phyloP scores from a whole-genome alignment of 2,797 vertebrate species.

The Manis pentadactyla region DNA sequence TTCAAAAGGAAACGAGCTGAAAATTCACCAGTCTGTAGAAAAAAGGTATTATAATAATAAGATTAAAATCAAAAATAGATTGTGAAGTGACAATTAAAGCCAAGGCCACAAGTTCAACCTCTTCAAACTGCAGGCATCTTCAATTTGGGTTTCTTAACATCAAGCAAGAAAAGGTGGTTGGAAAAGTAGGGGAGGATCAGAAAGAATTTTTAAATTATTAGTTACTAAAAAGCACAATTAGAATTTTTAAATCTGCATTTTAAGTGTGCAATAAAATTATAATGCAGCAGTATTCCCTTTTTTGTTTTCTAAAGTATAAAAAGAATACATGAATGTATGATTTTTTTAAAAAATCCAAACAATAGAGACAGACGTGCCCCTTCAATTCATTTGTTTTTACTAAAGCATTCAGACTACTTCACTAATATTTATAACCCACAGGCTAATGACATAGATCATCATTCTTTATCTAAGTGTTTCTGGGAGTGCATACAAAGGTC shows the following conservation, averaged over 20 bases:
- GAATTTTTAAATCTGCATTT: slow-evolving; percentile 54
- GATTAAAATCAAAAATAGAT: slow-evolving; percentile 63
- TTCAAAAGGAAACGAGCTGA: slow-evolving; percentile 98
- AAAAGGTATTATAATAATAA: slow-evolving; percentile 71
- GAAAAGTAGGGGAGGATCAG: slow-evolving; percentile 1
- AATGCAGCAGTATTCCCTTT: slow-evolving; percentile 30
- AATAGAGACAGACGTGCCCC: neutral
- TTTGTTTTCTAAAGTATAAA: slow-evolving; percentile 38
- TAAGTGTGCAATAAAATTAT: slow-evolving; percentile 57
- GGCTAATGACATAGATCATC: neutral
- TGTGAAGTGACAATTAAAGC: slow-evolving; percentile 53
- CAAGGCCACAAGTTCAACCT: slow-evolving; percentile 69
- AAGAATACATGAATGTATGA: slow-evolving; percentile 58
- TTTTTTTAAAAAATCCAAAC: neutral
- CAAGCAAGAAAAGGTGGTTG: slow-evolving; percentile 29
- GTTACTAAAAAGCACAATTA: slow-evolving; percentile 66
- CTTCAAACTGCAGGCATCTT: slow-evolving; percentile 61
- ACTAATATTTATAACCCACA: slow-evolving; percentile 35
- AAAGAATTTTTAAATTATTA: slow-evolving; percentile 49
- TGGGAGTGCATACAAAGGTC: neutral
- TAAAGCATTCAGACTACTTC: slow-evolving; percentile 2
- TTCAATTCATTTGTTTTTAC: slow-evolving; percentile 27
- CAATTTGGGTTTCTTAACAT: neutral
- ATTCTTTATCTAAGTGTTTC: neutral
- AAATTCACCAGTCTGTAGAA: slow-evolving; percentile 92